Conservation (phyloP, 2,888 invertebrate species). For the Mimumesa dahlbomi region DNA sequence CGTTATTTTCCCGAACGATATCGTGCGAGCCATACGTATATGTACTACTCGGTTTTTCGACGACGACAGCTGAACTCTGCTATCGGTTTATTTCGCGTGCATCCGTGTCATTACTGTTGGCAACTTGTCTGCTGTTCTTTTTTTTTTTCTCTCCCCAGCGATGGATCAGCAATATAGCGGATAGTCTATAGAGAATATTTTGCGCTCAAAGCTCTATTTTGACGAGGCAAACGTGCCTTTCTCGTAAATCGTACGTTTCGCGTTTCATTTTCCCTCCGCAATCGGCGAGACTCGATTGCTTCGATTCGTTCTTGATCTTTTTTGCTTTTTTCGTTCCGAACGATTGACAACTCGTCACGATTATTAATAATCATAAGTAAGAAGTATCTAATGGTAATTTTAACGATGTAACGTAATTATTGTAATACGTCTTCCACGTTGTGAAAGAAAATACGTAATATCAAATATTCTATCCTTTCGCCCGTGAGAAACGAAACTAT, state of each 20-base stretch:
- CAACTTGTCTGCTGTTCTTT: neutral
- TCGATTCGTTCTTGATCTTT: no score
- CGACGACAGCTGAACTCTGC: neutral
- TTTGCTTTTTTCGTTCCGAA: no score
- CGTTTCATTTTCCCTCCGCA: neutral
- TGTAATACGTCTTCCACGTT: no score
- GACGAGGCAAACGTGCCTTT: slow-evolving; percentile 17
- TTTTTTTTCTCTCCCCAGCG: slow-evolving; percentile 8
- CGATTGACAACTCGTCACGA: no score
- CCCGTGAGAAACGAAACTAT: neutral
- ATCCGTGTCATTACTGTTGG: slow-evolving; percentile 23
- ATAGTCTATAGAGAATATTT: neutral
- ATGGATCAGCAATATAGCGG: neutral
- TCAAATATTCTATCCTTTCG: no score
- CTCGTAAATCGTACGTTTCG: neutral
- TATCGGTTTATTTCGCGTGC: slow-evolving; percentile 28
- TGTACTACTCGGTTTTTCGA: neutral
- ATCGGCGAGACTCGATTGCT: no score
- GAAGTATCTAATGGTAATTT: no score
- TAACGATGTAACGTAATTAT: no score
- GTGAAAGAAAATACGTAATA: no score
- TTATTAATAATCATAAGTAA: no score
- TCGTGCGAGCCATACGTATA: neutral
- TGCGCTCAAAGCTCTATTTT: slow-evolving; percentile 17
- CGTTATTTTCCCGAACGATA: slow-evolving; percentile 4